phyloP scores from a whole-genome alignment of 2,113 vertebrate species.

The Phrynosoma blainvillii region DNA sequence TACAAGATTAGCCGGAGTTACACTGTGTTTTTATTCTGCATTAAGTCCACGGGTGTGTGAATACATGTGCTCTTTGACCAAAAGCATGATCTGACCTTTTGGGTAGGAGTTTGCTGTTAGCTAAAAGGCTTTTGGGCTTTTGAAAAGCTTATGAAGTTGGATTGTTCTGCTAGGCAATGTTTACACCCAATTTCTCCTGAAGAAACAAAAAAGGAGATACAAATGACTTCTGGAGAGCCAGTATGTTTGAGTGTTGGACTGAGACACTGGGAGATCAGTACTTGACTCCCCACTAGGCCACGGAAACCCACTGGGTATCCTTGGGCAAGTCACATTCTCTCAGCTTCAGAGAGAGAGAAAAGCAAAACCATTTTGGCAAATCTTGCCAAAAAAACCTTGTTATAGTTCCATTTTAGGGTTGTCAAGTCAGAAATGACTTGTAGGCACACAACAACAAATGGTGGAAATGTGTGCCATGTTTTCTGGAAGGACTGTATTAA shows the following conservation, averaged over 20 bases:
- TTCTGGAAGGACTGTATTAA: too few relatives aligned
- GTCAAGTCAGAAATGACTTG: too few relatives aligned
- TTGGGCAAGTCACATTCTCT: too few relatives aligned
- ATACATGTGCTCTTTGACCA: slow-evolving; percentile 17
- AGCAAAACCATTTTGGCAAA: too few relatives aligned
- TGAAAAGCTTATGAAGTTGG: too few relatives aligned
- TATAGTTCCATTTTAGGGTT: too few relatives aligned
- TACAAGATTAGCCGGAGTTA: slow-evolving; percentile 64
- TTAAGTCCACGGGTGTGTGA: slow-evolving; percentile 20
- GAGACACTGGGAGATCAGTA: background rate
- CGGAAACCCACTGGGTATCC: too few relatives aligned
- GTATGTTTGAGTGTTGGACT: too few relatives aligned
- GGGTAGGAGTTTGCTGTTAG: slow-evolving; percentile 11
- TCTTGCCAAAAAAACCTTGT: too few relatives aligned
- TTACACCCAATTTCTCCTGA: background rate
- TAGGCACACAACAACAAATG: too few relatives aligned
- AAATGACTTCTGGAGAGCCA: background rate
- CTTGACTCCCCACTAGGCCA: background rate
- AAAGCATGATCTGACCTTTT: background rate
- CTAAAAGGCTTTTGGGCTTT: slow-evolving; percentile 11
- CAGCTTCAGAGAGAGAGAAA: too few relatives aligned
- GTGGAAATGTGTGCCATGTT: too few relatives aligned
- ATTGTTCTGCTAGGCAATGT: background rate
- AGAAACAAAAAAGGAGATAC: background rate
- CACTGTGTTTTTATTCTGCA: slow-evolving; percentile 57